Percentiles rank a stretch among this genome's conserved stretches.
These are phyloP conservation scores for Sander lucioperca DNA, from an alignment of 2,113 vertebrate genomes.

Conservation along the genomic window DNA sequence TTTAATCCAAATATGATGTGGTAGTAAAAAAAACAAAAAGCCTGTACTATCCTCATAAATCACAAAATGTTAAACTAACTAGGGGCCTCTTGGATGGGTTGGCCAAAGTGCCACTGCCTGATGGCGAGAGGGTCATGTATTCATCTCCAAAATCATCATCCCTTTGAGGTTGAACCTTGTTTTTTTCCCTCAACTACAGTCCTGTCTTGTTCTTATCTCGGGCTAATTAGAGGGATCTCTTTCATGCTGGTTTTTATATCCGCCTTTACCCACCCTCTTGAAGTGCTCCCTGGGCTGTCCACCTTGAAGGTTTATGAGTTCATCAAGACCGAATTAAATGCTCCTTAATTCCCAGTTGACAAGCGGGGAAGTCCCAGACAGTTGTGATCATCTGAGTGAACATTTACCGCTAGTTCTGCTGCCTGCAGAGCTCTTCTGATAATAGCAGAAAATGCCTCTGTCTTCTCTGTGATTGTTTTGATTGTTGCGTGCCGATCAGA, in stretches of 20 bases:
- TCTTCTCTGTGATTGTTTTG: constrained; percentile 6
- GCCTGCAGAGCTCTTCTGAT: constrained; percentile 11
- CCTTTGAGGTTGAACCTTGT: constrained; percentile 8
- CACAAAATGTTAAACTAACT: not conserved
- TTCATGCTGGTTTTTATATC: constrained; percentile 35
- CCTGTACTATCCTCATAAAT: not conserved
- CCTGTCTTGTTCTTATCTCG: constrained; percentile 9
- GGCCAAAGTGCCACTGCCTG: not conserved
- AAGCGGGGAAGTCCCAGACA: not conserved
- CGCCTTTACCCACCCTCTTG: constrained; percentile 1
- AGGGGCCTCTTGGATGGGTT: not conserved
- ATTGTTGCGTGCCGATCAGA: not conserved
- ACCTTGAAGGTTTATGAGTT: constrained; percentile 36
- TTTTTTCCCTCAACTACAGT: not conserved
- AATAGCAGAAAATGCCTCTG: not conserved
- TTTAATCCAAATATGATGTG: not conserved
- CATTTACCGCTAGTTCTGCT: not conserved
- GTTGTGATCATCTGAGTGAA: constrained; percentile 6
- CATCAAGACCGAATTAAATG: not conserved
- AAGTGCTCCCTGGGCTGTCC: constrained; percentile 21
- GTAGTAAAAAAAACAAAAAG: not conserved
- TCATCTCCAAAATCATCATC: constrained; percentile 4
- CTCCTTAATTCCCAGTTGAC: constrained; percentile 25
- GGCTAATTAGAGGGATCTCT: constrained; percentile 8
- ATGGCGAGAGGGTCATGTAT: not conserved